Evolutionary conservation across 1,140 invertebrate genomes (phyloP), one percentile per base, ranked within the genome.

Genomic region (Ylistrum balloti): DNA sequence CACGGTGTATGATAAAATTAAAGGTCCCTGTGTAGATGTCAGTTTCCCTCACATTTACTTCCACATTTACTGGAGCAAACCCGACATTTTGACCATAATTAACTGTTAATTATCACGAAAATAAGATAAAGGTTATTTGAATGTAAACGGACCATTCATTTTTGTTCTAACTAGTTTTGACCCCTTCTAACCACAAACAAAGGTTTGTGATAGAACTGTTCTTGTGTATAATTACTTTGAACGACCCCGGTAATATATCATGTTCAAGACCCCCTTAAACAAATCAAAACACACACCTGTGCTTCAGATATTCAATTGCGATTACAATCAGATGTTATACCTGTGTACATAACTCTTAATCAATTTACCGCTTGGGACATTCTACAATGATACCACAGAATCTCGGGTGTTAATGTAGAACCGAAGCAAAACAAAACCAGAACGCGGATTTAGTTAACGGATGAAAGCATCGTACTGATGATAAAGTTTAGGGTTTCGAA

Each of bases 41-140:
- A 45, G 20, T 13, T 45, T 38, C 35, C 35, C 35, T 38, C 41
- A 45, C 0, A 74, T 74, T 74, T 28, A 74, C 56, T n/a, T 74
- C 22, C 20, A 48, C 45, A 48, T 13, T 17, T 20, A 48, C 45
- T 1, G 45, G 20, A 48, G 45, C 45, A 48, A 48, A 48, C 5
- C 56, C 56, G n/a, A 74, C 22, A 74, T 74, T 74, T 45, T 74
- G n/a, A 5, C 56, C 28, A n/a, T 74, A 74, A 74, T 74, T 74
- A 74, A 74, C 56, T 1, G 56, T 74, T 74, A 74, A 74, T 74
- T n/a, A 74, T 74, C 56, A 74, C 56, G 56, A 28, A 74, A 74
- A 9, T 0, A 74, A 56, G 45, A 56, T 56, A 56, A 56, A 56
- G 45, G 45, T 56, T 3, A 20, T 56, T 56, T 17, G n/a, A 28